Evolutionary conservation across 2,797 vertebrate genomes (phyloP).

Genomic region (Sylvia borin): DNA sequence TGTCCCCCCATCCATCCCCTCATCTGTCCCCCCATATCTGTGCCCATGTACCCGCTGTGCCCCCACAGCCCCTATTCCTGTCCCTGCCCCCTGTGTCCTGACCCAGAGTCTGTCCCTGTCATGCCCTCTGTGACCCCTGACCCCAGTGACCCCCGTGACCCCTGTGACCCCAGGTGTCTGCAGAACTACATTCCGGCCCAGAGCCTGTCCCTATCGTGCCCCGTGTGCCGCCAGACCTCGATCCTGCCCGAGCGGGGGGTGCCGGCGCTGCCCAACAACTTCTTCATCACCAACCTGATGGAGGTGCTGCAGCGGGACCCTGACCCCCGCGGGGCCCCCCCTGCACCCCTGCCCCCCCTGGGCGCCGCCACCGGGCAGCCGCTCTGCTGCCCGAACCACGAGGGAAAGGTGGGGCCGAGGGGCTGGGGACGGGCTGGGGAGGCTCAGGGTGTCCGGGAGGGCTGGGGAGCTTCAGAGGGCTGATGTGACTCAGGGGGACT

Average conservation of each 20-base stretch:
- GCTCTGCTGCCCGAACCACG: conserved; percentile 94
- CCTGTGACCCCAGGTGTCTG: conserved; percentile 82
- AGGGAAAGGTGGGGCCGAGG: conserved; percentile 85
- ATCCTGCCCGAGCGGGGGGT: conserved; percentile 95
- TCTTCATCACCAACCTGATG: conserved; percentile 97
- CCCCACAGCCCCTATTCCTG: not conserved
- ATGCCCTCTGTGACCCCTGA: not conserved
- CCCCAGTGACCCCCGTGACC: not conserved
- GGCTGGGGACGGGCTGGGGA: not conserved
- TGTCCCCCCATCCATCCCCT: not conserved
- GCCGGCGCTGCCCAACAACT: conserved; percentile 93
- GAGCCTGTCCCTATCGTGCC: conserved; percentile 94
- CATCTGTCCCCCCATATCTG: not conserved
- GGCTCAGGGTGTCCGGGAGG: not conserved
- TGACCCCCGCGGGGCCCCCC: conserved; percentile 71
- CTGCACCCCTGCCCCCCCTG: conserved; percentile 76
- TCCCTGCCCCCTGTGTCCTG: not conserved
- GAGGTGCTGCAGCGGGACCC: conserved; percentile 91
- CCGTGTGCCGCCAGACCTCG: conserved; percentile 94
- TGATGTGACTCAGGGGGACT: not conserved
- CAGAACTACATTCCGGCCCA: conserved; percentile 97
- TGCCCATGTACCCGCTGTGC: not conserved
- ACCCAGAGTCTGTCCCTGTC: not conserved
- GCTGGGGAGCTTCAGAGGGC: not conserved
- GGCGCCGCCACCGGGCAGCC: conserved; percentile 85